These are phyloP conservation scores for Xestia c-nigrum DNA, from an alignment of 2,888 invertebrate genomes.

Conservation along the genomic window DNA sequence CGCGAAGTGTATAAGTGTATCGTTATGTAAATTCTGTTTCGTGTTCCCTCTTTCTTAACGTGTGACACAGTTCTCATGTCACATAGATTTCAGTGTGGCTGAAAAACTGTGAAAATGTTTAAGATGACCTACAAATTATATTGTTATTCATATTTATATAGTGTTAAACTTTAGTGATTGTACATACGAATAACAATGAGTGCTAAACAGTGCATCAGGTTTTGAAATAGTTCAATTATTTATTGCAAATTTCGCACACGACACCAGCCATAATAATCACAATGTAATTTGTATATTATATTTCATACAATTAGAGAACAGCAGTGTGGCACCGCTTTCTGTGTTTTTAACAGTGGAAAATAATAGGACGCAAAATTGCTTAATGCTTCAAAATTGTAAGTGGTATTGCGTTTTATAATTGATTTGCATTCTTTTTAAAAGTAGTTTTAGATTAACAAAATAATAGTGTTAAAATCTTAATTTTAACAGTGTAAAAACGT, in stretches of 20 bases:
- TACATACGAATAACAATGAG: slow-evolving; percentile 74
- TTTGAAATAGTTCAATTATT: slow-evolving; percentile 83
- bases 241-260: slow-evolving; percentile 85
- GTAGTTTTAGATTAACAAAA: background rate
- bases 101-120: slow-evolving; percentile 46
- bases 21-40: slow-evolving; percentile 31
- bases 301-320: slow-evolving; percentile 75
- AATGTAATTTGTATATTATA: slow-evolving; percentile 87
- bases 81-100: slow-evolving; percentile 37
- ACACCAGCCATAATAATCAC: slow-evolving; percentile 86
- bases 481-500: background rate
- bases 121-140: slow-evolving; percentile 21
- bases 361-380: slow-evolving; percentile 75
- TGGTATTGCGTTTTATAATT: slow-evolving; percentile 61
- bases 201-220: slow-evolving; percentile 84
- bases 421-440: slow-evolving; percentile 42
- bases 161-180: slow-evolving; percentile 66
- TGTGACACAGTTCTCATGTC: slow-evolving; percentile 53
- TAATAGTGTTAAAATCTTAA: background rate
- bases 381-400: slow-evolving; percentile 84
- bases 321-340: slow-evolving; percentile 85
- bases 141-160: slow-evolving; percentile 36
- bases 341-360: slow-evolving; percentile 74
- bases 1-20: slow-evolving; percentile 24
- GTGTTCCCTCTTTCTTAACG: slow-evolving; percentile 24